These are phyloP conservation scores for Stenolophus ochropezus DNA, from an alignment of 2,888 invertebrate species.

Conservation along the genomic window DNA sequence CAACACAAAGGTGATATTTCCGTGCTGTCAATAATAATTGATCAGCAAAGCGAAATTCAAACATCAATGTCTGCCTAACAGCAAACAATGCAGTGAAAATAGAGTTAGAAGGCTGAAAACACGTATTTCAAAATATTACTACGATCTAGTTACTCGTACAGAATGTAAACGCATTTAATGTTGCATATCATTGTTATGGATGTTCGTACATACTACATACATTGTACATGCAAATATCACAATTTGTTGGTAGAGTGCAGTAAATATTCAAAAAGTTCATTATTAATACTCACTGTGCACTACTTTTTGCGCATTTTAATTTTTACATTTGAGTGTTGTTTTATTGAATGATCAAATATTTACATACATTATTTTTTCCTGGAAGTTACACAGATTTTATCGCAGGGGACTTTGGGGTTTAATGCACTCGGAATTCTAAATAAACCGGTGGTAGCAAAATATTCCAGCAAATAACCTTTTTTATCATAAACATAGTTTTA, in stretches of 20 bases:
- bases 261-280: constrained; percentile 22
- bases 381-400: background rate
- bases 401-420: background rate
- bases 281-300: background rate
- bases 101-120: background rate
- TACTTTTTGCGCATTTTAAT: constrained; percentile 8
- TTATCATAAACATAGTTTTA: too few species aligned
- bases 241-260: background rate
- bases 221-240: constrained; percentile 19
- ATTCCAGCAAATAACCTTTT: too few species aligned
- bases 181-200: constrained; percentile 28
- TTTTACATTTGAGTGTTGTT: background rate
- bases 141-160: background rate
- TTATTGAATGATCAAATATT: constrained; percentile 18
- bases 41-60: background rate
- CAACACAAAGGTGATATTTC: background rate
- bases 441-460: too few species aligned
- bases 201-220: background rate
- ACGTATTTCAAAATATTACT: constrained; percentile 19
- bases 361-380: background rate
- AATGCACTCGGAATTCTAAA: background rate
- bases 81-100: constrained; percentile 16
- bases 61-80: background rate
- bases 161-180: constrained; percentile 32
- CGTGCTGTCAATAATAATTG: background rate